Conservation (phyloP, 2,797 vertebrate species). For the Micromesistius poutassou region DNA sequence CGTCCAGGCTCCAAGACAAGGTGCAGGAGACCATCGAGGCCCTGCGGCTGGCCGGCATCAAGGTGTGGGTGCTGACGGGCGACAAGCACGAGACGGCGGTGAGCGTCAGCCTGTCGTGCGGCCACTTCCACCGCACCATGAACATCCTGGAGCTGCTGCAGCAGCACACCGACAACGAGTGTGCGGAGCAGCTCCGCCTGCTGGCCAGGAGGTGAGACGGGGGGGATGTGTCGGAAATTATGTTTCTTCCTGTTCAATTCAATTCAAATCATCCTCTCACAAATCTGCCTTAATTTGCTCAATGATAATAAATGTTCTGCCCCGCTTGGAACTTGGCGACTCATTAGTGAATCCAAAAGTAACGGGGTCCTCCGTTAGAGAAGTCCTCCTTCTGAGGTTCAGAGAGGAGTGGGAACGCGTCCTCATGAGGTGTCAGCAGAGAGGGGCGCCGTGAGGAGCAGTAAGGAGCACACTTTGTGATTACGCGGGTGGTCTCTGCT, state of each 20-base stretch:
- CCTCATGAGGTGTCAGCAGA: too few species aligned
- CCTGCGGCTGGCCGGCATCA: conserved; percentile 91
- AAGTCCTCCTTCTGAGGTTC: background rate
- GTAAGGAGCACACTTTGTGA: background rate
- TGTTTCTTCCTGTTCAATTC: background rate
- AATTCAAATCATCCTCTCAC: background rate
- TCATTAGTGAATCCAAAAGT: background rate
- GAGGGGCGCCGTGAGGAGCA: too few species aligned
- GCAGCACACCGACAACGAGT: conserved; percentile 88
- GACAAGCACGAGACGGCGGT: conserved; percentile 97
- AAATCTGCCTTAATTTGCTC: too few species aligned
- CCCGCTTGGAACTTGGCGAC: too few species aligned
- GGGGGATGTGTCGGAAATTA: background rate
- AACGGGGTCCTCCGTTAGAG: background rate
- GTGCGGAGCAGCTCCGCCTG: conserved; percentile 85
- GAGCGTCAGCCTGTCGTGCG: conserved; percentile 93
- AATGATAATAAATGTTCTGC: too few species aligned
- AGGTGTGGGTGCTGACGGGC: conserved; percentile 96
- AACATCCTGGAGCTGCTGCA: conserved; percentile 93
- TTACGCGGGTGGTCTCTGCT: background rate
- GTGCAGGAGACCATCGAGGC: conserved; percentile 96
- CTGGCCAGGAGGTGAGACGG: conserved; percentile 81
- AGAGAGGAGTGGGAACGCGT: background rate
- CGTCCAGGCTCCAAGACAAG: conserved; percentile 94
- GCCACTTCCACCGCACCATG: conserved; percentile 95